Evolutionary conservation across 2,113 vertebrate genomes (phyloP).

Genomic region (Verasper variegatus): DNA sequence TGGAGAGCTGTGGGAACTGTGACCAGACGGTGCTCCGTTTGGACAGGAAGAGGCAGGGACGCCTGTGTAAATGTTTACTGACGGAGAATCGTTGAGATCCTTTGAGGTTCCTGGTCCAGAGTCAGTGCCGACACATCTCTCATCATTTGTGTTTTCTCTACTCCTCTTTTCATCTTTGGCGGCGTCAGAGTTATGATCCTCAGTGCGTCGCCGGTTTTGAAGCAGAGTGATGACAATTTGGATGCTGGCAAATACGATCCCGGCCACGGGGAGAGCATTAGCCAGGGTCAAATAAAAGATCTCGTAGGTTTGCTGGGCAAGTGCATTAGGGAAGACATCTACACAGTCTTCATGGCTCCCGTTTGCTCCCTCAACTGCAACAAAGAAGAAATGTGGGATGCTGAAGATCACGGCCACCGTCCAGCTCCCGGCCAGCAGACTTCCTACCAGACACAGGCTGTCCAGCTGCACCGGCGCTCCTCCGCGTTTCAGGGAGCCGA

Average conservation of each 20-base stretch:
- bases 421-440: slow-evolving; percentile 77
- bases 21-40: not conserved
- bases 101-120: not conserved
- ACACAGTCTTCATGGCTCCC: slow-evolving; percentile 57
- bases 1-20: not conserved
- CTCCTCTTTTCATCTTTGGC: slow-evolving; percentile 6
- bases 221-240: slow-evolving; percentile 79
- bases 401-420: slow-evolving; percentile 68
- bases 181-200: slow-evolving; percentile 22
- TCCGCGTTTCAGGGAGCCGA: slow-evolving; percentile 77
- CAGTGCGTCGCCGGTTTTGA: slow-evolving; percentile 66
- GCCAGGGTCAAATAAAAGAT: slow-evolving; percentile 73
- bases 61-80: not conserved
- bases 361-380: slow-evolving; percentile 35
- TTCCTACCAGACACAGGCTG: slow-evolving; percentile 58
- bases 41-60: not conserved
- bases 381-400: slow-evolving; percentile 71
- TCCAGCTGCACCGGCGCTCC: slow-evolving; percentile 74
- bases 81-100: slow-evolving; percentile 3
- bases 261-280: slow-evolving; percentile 72
- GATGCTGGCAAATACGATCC: slow-evolving; percentile 67
- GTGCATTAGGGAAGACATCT: slow-evolving; percentile 52
- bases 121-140: not conserved
- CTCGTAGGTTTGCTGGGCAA: slow-evolving; percentile 64
- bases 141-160: not conserved